phyloP scores from a whole-genome alignment of 2,888 invertebrate species.

The Zygaena filipendulae region DNA sequence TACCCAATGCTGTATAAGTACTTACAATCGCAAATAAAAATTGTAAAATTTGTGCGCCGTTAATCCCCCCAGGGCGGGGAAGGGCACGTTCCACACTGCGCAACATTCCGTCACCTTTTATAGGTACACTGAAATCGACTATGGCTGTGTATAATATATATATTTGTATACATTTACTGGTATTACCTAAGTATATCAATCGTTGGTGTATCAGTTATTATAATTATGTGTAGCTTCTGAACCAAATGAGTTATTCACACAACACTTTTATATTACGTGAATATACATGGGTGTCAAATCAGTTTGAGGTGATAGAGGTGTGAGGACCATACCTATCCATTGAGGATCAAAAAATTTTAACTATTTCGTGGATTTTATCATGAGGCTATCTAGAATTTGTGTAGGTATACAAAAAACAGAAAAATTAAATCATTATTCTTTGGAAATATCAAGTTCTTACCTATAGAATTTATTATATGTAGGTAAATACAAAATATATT shows the following conservation, averaged over 20 bases:
- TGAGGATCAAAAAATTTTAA: no score
- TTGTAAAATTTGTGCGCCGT: constrained; percentile 50
- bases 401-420: background rate
- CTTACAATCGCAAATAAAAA: constrained; percentile 63
- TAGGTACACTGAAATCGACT: constrained; percentile 35
- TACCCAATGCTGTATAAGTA: constrained; percentile 29
- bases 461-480: constrained; percentile 15
- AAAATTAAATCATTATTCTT: constrained; percentile 5
- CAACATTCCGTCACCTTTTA: constrained; percentile 31
- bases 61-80: constrained; percentile 45
- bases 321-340: no score
- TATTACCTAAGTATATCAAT: constrained; percentile 6
- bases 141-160: constrained; percentile 23
- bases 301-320: no score
- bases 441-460: constrained; percentile 7
- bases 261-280: no score
- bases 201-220: background rate
- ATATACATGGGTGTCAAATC: no score
- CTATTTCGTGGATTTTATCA: no score
- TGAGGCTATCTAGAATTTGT: no score
- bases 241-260: no score
- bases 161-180: constrained; percentile 7
- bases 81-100: constrained; percentile 45
- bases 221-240: no score
- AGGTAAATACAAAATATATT: constrained; percentile 20